Evolutionary conservation across 2,113 vertebrate species (phyloP).

Genomic region (Anarrhichthys ocellatus): DNA sequence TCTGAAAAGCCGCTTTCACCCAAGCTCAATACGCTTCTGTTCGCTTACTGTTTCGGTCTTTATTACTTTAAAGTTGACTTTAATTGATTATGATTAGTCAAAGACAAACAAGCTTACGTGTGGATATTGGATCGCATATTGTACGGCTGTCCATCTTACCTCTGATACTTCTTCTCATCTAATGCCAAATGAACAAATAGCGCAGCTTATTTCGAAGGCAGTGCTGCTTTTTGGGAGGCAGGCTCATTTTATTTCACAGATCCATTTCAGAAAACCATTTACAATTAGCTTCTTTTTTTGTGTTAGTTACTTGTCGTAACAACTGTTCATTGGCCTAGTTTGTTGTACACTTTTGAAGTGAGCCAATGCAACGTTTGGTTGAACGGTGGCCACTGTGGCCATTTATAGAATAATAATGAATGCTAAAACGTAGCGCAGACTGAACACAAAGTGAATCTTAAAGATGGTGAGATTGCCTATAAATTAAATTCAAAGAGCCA

Average conservation of each 20-base stretch:
- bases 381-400: conserved; percentile 3
- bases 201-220: not conserved
- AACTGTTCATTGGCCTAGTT: conserved; percentile 22
- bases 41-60: conserved; percentile 33
- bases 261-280: conserved; percentile 19
- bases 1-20: conserved; percentile 51
- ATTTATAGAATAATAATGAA: conserved; percentile 16
- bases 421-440: not conserved
- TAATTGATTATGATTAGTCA: conserved; percentile 47
- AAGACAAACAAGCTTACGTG: conserved; percentile 28
- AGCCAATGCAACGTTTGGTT: not conserved
- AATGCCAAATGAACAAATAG: conserved; percentile 21
- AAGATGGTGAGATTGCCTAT: not conserved
- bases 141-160: conserved; percentile 3
- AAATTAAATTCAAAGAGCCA: not conserved
- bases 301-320: conserved; percentile 6
- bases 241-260: conserved; percentile 5
- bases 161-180: conserved; percentile 24
- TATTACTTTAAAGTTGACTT: conserved; percentile 58
- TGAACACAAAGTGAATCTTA: not conserved
- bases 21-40: conserved; percentile 46
- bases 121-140: conserved; percentile 29
- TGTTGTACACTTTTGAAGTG: conserved; percentile 8
- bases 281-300: conserved; percentile 13
- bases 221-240: not conserved